Percentiles rank a stretch among this genome's conserved stretches.
Conservation (phyloP, 2,797 vertebrate species). For the Oreochromis mossambicus region DNA sequence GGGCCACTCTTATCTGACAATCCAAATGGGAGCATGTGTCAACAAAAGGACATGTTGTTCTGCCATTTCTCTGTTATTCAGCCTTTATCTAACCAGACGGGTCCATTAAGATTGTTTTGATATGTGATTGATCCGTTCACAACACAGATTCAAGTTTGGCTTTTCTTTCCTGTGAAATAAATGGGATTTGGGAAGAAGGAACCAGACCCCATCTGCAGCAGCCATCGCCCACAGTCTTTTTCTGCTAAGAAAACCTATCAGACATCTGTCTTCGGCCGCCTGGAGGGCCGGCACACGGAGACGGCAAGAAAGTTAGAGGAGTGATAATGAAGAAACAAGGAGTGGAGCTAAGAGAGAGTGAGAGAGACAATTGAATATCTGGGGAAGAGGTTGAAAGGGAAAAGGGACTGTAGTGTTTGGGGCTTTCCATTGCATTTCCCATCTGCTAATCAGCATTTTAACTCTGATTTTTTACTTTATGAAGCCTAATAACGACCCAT, state of each 20-base stretch:
- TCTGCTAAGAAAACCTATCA: conserved; percentile 28
- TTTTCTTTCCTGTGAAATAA: conserved; percentile 6
- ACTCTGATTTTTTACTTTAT: background rate
- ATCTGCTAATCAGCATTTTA: background rate
- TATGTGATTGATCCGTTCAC: conserved; percentile 27
- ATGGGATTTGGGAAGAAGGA: background rate
- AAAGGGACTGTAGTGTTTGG: background rate
- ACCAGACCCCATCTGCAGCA: conserved; percentile 7
- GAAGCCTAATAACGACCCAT: background rate
- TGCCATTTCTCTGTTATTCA: conserved; percentile 7
- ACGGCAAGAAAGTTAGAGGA: background rate
- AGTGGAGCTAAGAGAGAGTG: background rate
- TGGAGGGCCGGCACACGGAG: background rate
- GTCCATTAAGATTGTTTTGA: conserved; percentile 44
- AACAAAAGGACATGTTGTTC: conserved; percentile 4
- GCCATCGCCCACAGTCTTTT: background rate
- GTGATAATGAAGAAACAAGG: background rate
- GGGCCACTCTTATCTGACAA: conserved; percentile 11
- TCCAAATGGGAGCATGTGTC: conserved; percentile 10
- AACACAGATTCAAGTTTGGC: background rate
- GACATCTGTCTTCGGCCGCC: conserved; percentile 40
- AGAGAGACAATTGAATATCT: background rate
- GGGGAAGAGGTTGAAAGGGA: background rate
- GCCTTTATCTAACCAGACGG: conserved; percentile 19
- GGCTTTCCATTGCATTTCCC: background rate